Conservation (phyloP, 2,113 vertebrate species). For the Rhineura floridana region DNA sequence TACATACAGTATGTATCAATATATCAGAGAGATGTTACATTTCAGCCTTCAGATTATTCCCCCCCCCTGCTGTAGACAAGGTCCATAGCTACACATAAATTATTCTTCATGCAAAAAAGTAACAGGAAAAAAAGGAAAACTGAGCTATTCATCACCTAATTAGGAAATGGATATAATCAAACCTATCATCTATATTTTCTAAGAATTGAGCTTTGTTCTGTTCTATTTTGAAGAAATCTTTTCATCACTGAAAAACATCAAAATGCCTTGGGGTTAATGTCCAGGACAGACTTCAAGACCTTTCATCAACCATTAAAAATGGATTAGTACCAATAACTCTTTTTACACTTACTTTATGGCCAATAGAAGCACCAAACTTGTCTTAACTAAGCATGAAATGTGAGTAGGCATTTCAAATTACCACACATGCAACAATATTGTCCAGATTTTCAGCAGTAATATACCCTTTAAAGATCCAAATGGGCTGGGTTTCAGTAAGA, state of each 20-base stretch:
- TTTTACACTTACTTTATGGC: slow-evolving; percentile 32
- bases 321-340: slow-evolving; percentile 62
- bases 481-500: neutral
- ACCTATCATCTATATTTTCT: slow-evolving; percentile 45
- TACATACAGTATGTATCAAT: neutral
- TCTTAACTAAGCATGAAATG: slow-evolving; percentile 52
- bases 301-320: slow-evolving; percentile 64
- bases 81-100: slow-evolving; percentile 36
- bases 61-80: neutral
- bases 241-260: slow-evolving; percentile 61
- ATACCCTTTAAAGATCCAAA: slow-evolving; percentile 30
- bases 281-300: slow-evolving; percentile 57
- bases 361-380: slow-evolving; percentile 16
- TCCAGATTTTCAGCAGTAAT: slow-evolving; percentile 40
- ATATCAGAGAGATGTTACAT: slow-evolving; percentile 8
- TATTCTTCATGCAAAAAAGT: neutral
- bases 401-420: slow-evolving; percentile 50
- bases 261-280: slow-evolving; percentile 58
- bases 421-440: slow-evolving; percentile 45
- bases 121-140: slow-evolving; percentile 39
- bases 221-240: slow-evolving; percentile 62
- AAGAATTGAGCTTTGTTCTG: slow-evolving; percentile 52
- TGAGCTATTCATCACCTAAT: neutral
- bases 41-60: slow-evolving; percentile 33
- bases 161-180: slow-evolving; percentile 46